Evolutionary conservation across 2,888 invertebrate species (phyloP).

Genomic region (Zootermopsis nevadensis): DNA sequence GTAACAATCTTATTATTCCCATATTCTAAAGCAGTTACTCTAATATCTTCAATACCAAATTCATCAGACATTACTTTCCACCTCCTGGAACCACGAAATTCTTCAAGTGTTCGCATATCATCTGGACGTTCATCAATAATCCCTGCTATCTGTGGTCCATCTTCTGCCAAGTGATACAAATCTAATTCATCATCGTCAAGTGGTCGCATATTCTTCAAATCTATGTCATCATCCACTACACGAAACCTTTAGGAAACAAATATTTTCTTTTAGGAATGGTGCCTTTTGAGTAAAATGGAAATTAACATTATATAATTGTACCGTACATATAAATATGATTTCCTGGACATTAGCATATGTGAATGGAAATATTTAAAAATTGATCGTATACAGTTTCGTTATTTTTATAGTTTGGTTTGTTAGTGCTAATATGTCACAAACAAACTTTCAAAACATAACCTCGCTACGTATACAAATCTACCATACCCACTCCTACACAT

Average conservation of each 20-base stretch:
- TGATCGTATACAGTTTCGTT: too few relatives aligned
- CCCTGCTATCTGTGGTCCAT: conserved; percentile 90
- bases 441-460: background rate
- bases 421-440: too few relatives aligned
- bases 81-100: conserved; percentile 51
- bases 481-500: too few relatives aligned
- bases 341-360: too few relatives aligned
- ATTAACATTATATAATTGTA: too few relatives aligned
- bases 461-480: background rate
- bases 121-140: conserved; percentile 85
- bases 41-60: conserved; percentile 50
- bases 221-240: conserved; percentile 89
- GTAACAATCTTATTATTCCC: background rate
- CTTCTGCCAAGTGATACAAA: conserved; percentile 80
- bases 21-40: conserved; percentile 45
- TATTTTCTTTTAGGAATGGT: conserved; percentile 40
- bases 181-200: conserved; percentile 74
- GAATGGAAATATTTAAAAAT: too few relatives aligned
- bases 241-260: conserved; percentile 72
- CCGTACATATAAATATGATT: too few relatives aligned
- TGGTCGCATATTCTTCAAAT: conserved; percentile 71
- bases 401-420: too few relatives aligned
- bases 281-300: too few relatives aligned
- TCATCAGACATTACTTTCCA: conserved; percentile 53
- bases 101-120: conserved; percentile 64